A percentile compares a stretch with the other conserved stretches of the same genome.
phyloP scores from a whole-genome alignment of 2,888 invertebrate species.

The Rhaphigaster nebulosa region DNA sequence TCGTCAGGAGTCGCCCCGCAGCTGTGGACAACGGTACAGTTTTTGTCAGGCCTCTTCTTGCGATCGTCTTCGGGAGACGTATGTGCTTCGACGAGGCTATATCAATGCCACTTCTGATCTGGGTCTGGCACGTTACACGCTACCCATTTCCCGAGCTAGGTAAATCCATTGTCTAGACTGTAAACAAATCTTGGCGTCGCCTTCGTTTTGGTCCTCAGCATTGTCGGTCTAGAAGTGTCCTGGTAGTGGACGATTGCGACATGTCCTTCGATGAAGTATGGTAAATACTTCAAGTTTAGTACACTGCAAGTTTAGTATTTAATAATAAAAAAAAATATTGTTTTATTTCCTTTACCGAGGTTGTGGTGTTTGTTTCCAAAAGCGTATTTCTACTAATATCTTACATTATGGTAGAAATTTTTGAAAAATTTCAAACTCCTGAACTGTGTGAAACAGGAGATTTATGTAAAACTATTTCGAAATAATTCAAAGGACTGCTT shows the following conservation, averaged over 20 bases:
- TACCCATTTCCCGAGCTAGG: slow-evolving; percentile 2
- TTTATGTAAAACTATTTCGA: no score
- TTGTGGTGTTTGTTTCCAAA: no score
- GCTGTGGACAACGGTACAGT: slow-evolving; percentile 37
- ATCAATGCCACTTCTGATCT: background rate
- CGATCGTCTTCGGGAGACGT: background rate
- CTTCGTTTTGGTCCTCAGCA: background rate
- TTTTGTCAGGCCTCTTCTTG: slow-evolving; percentile 3
- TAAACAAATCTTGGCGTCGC: background rate
- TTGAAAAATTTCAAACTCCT: no score
- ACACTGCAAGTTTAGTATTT: no score
- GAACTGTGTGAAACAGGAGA: no score
- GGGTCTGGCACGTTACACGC: background rate
- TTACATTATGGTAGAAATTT: no score
- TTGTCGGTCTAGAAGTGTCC: background rate
- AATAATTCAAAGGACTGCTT: no score
- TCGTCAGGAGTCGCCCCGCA: slow-evolving; percentile 23
- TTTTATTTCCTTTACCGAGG: no score
- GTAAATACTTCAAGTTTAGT: no score
- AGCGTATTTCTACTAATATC: no score
- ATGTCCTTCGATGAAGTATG: background rate
- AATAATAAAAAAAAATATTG: no score
- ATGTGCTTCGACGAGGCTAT: background rate
- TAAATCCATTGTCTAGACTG: background rate
- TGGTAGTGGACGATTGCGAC: background rate